A percentile compares a stretch with the other conserved stretches of the same genome.
These are phyloP conservation scores for Lepisosteus osseus DNA, from an alignment of 2,113 vertebrate species.

Conservation along the genomic window DNA sequence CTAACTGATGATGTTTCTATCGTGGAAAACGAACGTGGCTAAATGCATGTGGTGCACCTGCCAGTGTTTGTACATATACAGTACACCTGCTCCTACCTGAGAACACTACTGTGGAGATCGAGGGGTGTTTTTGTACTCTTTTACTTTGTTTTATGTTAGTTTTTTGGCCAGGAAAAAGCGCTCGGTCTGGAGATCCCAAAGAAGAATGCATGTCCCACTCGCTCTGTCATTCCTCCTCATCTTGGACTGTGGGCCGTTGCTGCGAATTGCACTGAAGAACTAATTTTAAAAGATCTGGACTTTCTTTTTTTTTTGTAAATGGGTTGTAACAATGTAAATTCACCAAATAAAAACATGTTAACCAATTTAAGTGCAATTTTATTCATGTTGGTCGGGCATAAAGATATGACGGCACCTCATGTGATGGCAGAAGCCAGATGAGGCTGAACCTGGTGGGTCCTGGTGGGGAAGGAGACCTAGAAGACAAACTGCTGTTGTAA, in stretches of 20 bases:
- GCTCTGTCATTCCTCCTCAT: constrained; percentile 63
- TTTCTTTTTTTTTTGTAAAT: constrained; percentile 73
- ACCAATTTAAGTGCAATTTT: not conserved
- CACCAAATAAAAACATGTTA: constrained; percentile 69
- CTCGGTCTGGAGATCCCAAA: no score
- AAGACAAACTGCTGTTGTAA: no score
- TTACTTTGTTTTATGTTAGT: not conserved
- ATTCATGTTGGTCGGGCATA: no score
- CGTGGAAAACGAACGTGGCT: no score
- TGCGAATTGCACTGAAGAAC: constrained; percentile 71
- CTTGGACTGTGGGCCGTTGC: constrained; percentile 63
- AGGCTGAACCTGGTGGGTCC: no score
- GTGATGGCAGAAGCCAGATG: no score
- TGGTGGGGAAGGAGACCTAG: no score
- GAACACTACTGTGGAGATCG: not conserved
- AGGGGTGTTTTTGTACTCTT: not conserved
- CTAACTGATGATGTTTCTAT: no score
- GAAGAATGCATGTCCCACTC: constrained; percentile 59
- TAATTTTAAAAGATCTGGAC: constrained; percentile 62
- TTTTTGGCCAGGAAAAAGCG: not conserved
- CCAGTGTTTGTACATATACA: constrained; percentile 1
- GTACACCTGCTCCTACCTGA: not conserved
- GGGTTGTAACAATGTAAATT: constrained; percentile 68
- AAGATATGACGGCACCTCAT: no score
- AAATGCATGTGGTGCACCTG: not conserved